Base-by-base conservation (phyloP, 2,888 invertebrate genomes). In the Rhorus exstirpatorius region DNA sequence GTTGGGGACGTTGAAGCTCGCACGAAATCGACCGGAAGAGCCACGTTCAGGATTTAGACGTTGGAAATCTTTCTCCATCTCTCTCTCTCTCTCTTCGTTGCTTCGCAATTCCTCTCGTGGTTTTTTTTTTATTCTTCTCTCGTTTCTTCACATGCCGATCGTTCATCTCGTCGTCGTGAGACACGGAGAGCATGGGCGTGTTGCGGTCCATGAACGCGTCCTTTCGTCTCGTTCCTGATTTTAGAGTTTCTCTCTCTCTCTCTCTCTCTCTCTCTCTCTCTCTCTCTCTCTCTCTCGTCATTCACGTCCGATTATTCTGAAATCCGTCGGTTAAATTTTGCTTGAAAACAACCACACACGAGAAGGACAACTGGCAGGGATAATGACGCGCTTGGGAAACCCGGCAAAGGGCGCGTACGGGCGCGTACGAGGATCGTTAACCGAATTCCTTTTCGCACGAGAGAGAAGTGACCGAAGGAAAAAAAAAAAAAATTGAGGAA, bases 351-450 rank as follows among this genome's bases (percentile, higher is more conserved):
- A 81, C 83, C 65, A 81, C 79, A 19, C 65, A 74, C 26, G 81
- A 78, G 65, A 35, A 21, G 78, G 83, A 87, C 85, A 86, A 46
- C 77, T 86, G 86, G 88, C 87, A 86, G 84, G 86, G 85, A 87
- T 87, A 88, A 88, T 87, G 82, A 85, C 58, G 71, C 49, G 71
- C 49, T 51, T 44, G 35, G 49, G 53, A 12, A 61, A 60, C 49
- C 14, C 72, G 21, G 77, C 49, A 41, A 53, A 79, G 68, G 68
- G 63, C 68, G 55, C 71, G 61, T 71, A 63, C 46, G 68, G 68
- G 63, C 68, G 55, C 71, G 61, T 71, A 63, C 46, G 65, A 70
- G 41, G 75, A 84, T 85, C 85, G 80, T 85, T 85, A 84, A 83
- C 79, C 80, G 72, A 83, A 84, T 84, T 84, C 83, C 70, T 72